These are phyloP conservation scores for Python bivittatus DNA, from an alignment of 2,113 vertebrate genomes.

Conservation along the genomic window DNA sequence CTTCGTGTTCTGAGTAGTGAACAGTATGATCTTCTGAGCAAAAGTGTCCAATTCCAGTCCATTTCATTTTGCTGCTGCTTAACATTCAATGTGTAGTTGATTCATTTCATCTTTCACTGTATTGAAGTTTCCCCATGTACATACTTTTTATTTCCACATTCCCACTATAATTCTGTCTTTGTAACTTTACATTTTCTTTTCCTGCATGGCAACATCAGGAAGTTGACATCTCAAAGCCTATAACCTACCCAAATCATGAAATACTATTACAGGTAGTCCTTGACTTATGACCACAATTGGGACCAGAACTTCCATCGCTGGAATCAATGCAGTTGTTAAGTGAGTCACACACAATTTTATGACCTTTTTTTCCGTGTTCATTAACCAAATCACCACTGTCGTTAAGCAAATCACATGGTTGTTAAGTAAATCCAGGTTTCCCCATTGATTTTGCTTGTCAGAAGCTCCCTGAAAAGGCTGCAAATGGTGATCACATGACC, in stretches of 20 bases:
- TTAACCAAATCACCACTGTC: no score
- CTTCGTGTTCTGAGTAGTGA: neutral
- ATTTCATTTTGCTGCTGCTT: neutral
- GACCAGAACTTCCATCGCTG: no score
- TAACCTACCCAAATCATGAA: neutral
- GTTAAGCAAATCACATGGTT: no score
- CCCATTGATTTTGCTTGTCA: no score
- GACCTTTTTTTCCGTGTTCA: no score
- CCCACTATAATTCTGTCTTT: neutral
- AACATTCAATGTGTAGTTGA: neutral
- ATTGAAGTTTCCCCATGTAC: neutral
- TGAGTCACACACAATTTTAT: no score
- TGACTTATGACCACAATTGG: no score
- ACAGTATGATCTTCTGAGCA: neutral
- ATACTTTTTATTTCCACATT: neutral
- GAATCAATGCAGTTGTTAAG: no score
- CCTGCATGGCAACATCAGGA: neutral
- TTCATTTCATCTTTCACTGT: neutral
- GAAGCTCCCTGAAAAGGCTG: no score
- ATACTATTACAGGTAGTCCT: no score
- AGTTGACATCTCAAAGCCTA: neutral
- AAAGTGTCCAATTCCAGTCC: neutral
- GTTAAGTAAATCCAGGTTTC: no score
- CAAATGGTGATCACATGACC: no score
- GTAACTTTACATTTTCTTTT: neutral